Evolutionary conservation across 2,113 vertebrate genomes (phyloP).

Genomic region (Panurus biarmicus): DNA sequence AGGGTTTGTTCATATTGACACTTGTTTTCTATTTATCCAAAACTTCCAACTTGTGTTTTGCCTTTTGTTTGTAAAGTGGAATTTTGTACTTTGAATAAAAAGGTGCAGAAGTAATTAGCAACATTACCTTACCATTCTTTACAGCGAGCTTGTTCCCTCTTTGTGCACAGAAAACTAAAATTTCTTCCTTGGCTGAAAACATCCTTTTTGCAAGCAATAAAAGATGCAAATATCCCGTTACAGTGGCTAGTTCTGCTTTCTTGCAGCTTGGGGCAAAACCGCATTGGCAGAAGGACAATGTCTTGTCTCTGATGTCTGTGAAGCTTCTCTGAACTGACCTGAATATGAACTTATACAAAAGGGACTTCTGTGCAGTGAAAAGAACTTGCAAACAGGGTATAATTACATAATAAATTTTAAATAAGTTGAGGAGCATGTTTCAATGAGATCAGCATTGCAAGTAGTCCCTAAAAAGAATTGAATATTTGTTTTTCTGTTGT

Average conservation of each 20-base stretch:
- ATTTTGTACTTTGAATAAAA: background rate
- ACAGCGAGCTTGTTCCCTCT: background rate
- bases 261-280: background rate
- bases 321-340: background rate
- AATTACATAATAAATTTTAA: background rate
- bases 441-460: background rate
- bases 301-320: background rate
- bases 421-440: background rate
- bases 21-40: background rate
- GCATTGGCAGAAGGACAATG: background rate
- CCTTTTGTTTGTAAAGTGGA: background rate
- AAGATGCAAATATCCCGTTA: background rate
- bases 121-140: background rate
- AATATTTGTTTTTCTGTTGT: background rate
- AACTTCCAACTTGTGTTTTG: background rate
- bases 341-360: background rate
- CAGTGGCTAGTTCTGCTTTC: background rate
- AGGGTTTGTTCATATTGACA: background rate
- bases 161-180: background rate
- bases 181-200: background rate
- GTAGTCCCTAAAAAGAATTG: background rate
- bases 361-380: background rate
- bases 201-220: background rate
- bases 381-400: background rate
- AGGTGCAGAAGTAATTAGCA: background rate